Percentiles rank a stretch among this genome's conserved stretches.
These are phyloP conservation scores for Anas acuta DNA, from an alignment of 2,797 vertebrate species.

Conservation along the genomic window DNA sequence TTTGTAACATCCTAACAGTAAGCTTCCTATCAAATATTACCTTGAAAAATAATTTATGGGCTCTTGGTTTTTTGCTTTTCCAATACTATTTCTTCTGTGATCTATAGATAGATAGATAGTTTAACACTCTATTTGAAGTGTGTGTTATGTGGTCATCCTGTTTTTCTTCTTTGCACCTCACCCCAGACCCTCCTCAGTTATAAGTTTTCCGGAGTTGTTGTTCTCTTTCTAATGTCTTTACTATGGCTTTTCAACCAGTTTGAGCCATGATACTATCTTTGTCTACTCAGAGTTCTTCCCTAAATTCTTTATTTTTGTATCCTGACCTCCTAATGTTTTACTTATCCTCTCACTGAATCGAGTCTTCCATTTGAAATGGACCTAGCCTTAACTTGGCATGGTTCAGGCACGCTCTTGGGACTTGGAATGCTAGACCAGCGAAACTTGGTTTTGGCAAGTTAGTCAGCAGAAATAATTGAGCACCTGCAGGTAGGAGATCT, in stretches of 20 bases:
- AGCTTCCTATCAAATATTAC: not conserved
- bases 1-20: not conserved
- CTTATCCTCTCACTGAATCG: not conserved
- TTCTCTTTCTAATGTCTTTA: not conserved
- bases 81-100: not conserved
- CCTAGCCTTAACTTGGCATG: not conserved
- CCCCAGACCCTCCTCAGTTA: not conserved
- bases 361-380: not conserved
- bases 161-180: not conserved
- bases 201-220: not conserved
- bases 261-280: not conserved
- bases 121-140: not conserved
- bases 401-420: not conserved
- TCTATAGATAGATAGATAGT: not conserved
- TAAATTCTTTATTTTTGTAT: not conserved
- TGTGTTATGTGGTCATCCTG: not conserved
- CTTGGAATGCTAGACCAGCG: not conserved
- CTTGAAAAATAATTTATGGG: not conserved
- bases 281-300: fast-evolving
- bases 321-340: not conserved
- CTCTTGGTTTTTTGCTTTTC: not conserved
- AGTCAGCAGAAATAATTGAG: not conserved
- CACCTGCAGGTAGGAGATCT: not conserved
- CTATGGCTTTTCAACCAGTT: not conserved
- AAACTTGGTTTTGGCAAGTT: not conserved